Evolutionary conservation across 1,140 invertebrate genomes (phyloP), one percentile per base, ranked within the genome.

Genomic region (Sitodiplosis mosellana): DNA sequence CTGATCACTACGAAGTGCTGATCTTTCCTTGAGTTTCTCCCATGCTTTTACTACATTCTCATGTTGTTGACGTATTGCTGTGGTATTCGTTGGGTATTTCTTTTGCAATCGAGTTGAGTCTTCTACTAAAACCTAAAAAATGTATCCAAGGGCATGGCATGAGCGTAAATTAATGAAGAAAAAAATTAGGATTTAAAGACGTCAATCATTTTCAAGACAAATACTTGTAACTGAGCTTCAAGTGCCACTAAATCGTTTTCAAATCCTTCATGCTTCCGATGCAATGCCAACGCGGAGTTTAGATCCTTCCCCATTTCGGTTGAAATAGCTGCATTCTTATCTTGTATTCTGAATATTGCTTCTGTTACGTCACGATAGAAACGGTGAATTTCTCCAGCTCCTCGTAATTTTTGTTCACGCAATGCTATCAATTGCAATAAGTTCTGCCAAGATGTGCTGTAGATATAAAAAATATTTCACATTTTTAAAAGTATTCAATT

Each of bases 331-430:
- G 82, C 78, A 53, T 80, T 78, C 63, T 94, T 93, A 57, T 90
- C 86, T 54, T 87, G 83, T 33, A 95, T 92, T 21, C 91, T 73
- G 11, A 86, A 84, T 2, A 92, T 65, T 5, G 92, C 84, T 59
- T 98, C 93, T 7, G 85, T 87, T 0, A 93, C 90, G 64, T 98
- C 93, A 19, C 91, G 76, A 68, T 97, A 93, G 73, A 95, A 97
- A 36, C 90, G 74, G 65, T 97, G 93, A 52, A 97, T 92, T 67
- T 96, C 89, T 17, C 87, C 91, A 6, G 93, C 93, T 1, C 89
- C 91, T 56, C 81, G 77, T 8, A 98, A 69, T 45, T 90, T 81
- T 49, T 83, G 76, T 52, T 90, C 86, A 12, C 92, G 74, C 48
- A 83, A 77, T 53, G 85, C 80, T 38, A 97, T 81, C 54, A 89